A percentile compares a stretch with the other conserved stretches of the same genome.
phyloP scores from a whole-genome alignment of 2,888 invertebrate genomes.

The Lamellibrachia columna region DNA sequence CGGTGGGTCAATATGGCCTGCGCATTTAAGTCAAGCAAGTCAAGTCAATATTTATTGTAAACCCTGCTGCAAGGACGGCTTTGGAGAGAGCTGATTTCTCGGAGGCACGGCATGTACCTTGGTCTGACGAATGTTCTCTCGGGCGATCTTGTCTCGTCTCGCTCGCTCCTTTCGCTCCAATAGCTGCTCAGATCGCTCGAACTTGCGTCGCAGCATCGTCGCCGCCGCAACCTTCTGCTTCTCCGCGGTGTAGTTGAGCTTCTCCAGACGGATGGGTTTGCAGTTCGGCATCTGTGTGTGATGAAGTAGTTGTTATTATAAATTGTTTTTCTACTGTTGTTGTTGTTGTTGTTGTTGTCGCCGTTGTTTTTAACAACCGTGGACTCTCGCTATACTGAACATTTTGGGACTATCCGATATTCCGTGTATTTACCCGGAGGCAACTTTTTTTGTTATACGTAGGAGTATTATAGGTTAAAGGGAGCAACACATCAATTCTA shows the following conservation, averaged over 20 bases:
- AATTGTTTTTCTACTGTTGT: not conserved
- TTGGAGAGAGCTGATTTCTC: not conserved
- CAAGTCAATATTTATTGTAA: too few species aligned
- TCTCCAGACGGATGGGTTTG: not conserved
- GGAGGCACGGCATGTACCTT: not conserved
- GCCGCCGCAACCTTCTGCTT: constrained; percentile 5
- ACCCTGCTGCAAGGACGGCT: not conserved
- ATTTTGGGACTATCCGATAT: too few species aligned
- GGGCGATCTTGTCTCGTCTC: not conserved
- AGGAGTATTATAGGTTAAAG: too few species aligned
- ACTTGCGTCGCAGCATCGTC: not conserved
- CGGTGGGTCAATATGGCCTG: too few species aligned
- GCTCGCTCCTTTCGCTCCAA: not conserved
- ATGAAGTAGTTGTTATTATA: not conserved
- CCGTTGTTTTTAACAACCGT: not conserved
- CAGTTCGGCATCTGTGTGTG: not conserved
- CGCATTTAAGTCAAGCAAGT: too few species aligned
- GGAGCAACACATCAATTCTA: too few species aligned
- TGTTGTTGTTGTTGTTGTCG: not conserved
- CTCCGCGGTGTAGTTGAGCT: not conserved
- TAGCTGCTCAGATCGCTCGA: not conserved
- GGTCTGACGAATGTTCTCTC: not conserved
- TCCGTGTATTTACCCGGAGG: too few species aligned
- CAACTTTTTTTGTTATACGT: too few species aligned
- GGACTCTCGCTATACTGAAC: too few species aligned